Evolutionary conservation across 2,113 vertebrate genomes (phyloP), one percentile per base, ranked within the genome.

Genomic region (Chaetorhynchus papuensis): DNA sequence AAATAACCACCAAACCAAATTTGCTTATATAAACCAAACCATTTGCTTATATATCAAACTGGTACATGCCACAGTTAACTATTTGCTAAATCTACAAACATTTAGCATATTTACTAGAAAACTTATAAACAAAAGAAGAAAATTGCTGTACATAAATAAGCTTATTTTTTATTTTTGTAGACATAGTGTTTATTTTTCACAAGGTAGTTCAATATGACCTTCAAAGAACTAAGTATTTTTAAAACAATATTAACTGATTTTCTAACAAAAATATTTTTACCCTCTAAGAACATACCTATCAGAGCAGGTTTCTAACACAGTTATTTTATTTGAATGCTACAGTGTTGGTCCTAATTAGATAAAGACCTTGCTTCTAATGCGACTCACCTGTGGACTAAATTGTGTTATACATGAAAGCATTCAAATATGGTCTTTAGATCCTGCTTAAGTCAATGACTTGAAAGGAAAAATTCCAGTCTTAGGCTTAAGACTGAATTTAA

Each of bases 141-240:
- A 83, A 53, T 3, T 1, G 1, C 19, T 57, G 10, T 28, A 26
- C 1, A 2, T 37, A 37, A 86, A 42, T 8, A 44, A 3, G 6
- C 1, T 77, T 52, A 35, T 12, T 57, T 86, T 59, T 44, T 10
- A 39, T 39, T 69, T 77, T 64, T 45, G 31, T 23, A 82, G 15
- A 56, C 7, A 18, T 0, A 47, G 26, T 6, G 8, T 12, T 80
- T 28, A 44, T 70, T 75, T 71, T 68, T 83, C 6, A 10, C 28
- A 39, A 53, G 13, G 6, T 63, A 66, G 4, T 50, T 11, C 15
- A 45, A 24, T 0, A 0, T 27, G 24, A 70, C 35, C 11, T 9
- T 68, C 21, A 85, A 24, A 61, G 12, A 79, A 50, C 9, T 49
- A 61, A 37, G 9, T 22, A 65, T 49, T 65, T 79, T 68, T 45